phyloP scores from a whole-genome alignment of 64 coral and sea anemone genomes.

The Montipora efflorescens region DNA sequence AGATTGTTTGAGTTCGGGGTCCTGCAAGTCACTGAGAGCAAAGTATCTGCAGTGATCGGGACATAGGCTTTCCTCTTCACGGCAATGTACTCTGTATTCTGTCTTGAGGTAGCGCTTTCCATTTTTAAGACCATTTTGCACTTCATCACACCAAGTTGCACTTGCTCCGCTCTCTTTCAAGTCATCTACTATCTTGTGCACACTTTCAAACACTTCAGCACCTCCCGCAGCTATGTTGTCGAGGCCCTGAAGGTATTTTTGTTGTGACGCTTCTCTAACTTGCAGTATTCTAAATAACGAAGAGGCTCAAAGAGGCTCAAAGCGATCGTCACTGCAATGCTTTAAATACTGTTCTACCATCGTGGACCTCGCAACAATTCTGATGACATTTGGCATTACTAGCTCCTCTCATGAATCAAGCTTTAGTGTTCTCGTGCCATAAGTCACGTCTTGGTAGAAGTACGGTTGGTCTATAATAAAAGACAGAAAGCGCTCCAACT shows the following conservation, averaged over 20 bases:
- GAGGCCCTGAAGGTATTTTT: not conserved
- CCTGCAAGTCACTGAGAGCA: constrained; percentile 13
- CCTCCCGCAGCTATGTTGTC: constrained; percentile 43
- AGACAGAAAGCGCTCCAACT: constrained; percentile 35
- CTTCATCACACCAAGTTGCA: constrained; percentile 14
- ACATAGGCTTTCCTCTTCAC: not conserved
- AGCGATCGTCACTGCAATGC: constrained; percentile 12
- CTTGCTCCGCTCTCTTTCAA: constrained; percentile 7
- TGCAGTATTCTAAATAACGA: constrained; percentile 30
- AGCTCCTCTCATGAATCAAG: constrained; percentile 33
- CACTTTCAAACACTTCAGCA: constrained; percentile 24
- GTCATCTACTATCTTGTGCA: constrained; percentile 33
- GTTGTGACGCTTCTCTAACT: constrained; percentile 54
- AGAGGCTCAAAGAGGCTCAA: constrained; percentile 6
- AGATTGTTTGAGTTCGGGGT: not conserved
- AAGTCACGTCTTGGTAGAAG: constrained; percentile 53
- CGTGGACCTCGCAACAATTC: constrained; percentile 54
- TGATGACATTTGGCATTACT: not conserved
- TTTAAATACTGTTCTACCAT: constrained; percentile 44
- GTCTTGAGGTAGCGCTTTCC: constrained; percentile 38
- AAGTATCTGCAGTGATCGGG: constrained; percentile 3
- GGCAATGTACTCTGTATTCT: constrained; percentile 21
- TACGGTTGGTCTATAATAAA: not conserved
- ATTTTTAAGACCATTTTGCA: not conserved
- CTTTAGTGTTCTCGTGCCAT: constrained; percentile 36